Evolutionary conservation across 2,797 vertebrate species (phyloP), one percentile per base, ranked within the genome.

Genomic region (Semotilus atromaculatus): DNA sequence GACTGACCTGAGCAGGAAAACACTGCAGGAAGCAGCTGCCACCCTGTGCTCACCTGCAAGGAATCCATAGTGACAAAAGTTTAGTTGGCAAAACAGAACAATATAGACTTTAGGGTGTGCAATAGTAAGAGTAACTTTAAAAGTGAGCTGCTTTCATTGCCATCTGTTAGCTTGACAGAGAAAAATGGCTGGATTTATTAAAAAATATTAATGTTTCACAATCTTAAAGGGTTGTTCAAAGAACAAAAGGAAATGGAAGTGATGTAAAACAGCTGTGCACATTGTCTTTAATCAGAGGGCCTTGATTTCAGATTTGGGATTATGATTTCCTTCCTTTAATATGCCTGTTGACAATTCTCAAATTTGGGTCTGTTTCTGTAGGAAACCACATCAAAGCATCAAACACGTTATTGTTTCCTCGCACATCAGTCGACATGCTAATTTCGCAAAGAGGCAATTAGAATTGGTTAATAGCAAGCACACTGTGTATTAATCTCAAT

Each of bases 401-500:
- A n/a, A 86, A 76, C 82, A 72, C 78, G 89, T 82, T 86, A 77
- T 84, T 86, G 87, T 80, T 81, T 81, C 36, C 76, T 75, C 48
- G 71, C 70, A 75, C 80, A 82, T 87, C 86, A 87, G 87, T 88
- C 89, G 83, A 82, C 66, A 55, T 80, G 84, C 55, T 85, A 81
- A 91, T 89, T 87, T 81, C 67, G 2, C 80, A 85, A 86, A 87
- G 67, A 82, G 87, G 85, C 89, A 90, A 90, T 92, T 88, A 88
- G 88, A 88, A 90, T 85, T 86, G 90, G 90, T 93, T 92, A 90
- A 92, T 91, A 91, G 90, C 68, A 48, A 90, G 88, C 82, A 86
- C 88, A 80, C 80, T 86, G 67, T 88, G 92, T 90, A 95, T 95
- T 93, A 85, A 94, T 95, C 93, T 94, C 93, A 92, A 91, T 92